Conservation (phyloP, 2,797 vertebrate genomes). For the Phoebastria nigripes region DNA sequence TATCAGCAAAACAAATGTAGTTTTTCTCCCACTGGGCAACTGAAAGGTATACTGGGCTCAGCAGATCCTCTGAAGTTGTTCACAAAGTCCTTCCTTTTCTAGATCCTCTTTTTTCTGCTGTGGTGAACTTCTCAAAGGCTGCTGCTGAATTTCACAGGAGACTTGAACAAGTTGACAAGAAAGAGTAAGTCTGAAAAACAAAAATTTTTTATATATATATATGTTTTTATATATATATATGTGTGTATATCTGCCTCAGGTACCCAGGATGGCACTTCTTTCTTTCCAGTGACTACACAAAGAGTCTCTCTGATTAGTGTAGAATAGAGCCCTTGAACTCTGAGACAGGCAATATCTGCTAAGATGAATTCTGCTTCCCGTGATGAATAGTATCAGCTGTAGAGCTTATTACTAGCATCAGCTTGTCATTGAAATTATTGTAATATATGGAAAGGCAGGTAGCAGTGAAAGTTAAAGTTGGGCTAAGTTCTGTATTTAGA, state of each 20-base stretch:
- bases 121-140: conserved; percentile 84
- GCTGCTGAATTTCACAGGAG: conserved; percentile 83
- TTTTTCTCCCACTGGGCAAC: background rate
- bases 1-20: background rate
- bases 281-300: background rate
- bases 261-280: background rate
- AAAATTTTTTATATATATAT: fast-evolving
- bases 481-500: background rate
- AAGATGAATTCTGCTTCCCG: background rate
- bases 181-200: conserved; percentile 77
- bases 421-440: background rate
- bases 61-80: background rate
- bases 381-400: background rate
- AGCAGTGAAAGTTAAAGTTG: background rate
- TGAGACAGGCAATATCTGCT: background rate
- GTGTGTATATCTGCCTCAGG: background rate
- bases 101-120: conserved; percentile 90
- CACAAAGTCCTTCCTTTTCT: background rate
- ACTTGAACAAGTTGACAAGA: conserved; percentile 77
- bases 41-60: background rate
- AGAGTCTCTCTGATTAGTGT: background rate
- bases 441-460: background rate
- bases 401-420: background rate
- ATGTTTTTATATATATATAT: too few relatives aligned
- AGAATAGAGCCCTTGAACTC: background rate